Conservation (phyloP, 2,888 invertebrate genomes). For the Nomada fabriciana region DNA sequence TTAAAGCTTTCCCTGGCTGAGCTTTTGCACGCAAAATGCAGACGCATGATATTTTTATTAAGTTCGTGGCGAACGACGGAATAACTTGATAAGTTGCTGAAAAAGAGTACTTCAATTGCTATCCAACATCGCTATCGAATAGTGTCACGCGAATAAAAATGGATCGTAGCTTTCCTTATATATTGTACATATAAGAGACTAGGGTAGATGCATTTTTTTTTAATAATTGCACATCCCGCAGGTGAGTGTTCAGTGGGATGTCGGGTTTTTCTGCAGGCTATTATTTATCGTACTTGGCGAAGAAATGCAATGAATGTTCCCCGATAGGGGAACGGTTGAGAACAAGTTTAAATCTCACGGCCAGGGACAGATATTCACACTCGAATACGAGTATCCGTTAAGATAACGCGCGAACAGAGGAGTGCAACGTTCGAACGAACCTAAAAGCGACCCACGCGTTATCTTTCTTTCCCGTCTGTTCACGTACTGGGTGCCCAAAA, state of each 20-base stretch:
- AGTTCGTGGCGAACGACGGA: conserved; percentile 4
- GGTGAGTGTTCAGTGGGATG: conserved; percentile 21
- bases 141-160: not conserved
- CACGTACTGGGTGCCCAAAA: conserved; percentile 60
- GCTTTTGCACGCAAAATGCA: conserved; percentile 67
- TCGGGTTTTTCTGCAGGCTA: conserved; percentile 32
- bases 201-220: not conserved
- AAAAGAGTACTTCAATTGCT: conserved; percentile 4
- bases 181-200: too few relatives aligned
- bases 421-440: conserved; percentile 44
- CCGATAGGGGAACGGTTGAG: conserved; percentile 54
- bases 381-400: conserved; percentile 67
- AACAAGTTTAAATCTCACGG: conserved; percentile 65
- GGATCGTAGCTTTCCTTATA: not conserved
- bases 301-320: conserved; percentile 52
- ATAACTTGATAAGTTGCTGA: conserved; percentile 18
- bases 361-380: conserved; percentile 63
- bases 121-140: not conserved
- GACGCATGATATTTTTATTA: conserved; percentile 57
- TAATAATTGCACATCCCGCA: not conserved
- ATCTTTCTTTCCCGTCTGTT: conserved; percentile 60
- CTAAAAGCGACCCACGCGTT: conserved; percentile 66
- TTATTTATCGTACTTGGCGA: conserved; percentile 55
- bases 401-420: conserved; percentile 63
- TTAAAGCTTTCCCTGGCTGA: conserved; percentile 50